Base-by-base conservation (phyloP, 2,888 invertebrate species). In the Trachelus tabidus region DNA sequence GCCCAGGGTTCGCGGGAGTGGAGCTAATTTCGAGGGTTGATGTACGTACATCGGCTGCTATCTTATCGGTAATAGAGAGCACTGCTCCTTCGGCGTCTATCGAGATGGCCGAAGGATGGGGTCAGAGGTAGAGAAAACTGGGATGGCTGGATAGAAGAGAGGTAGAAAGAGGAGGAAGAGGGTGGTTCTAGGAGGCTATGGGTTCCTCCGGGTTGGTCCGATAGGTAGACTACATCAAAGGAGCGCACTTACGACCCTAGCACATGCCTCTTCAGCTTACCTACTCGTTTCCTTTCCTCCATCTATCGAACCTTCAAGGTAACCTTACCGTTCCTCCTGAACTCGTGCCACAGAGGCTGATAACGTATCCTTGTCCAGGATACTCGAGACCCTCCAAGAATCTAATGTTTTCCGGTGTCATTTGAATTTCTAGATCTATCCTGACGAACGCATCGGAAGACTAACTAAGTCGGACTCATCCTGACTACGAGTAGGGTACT, bases 161-260 rank as follows among this genome's bases (percentile, higher is more conserved):
- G 11, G 23, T 75, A 81, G 76, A 75, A 75, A 77, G 56, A 75
- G 75, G 73, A 73, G 33, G 23, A 69, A 75, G 73, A 37, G 76
- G 76, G 75, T 77, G 75, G 68, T 71, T 56, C 56, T 23, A 23
- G 23, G 56, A 23, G 56, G 56, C 56, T 56, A 56, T 23, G 56
- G 56, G 56, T 56, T 56, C 23, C 77, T 76, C 75, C 79, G 75
- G 71, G 69, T 79, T 78, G 76, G 77, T 74, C 81, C 73, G 81
- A 85, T 80, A 83, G 81, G 77, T 79, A 75, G 80, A 81, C 75
- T 81, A 85, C 80, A 84, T 85, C 83, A 85, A 84, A 85, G 83
- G 78, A 81, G 73, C 75, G 71, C 76, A 75, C 82, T 83, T 81
- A 77, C 71, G 35, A 34, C 77, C 78, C 71, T 12, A 75, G 73